These are phyloP conservation scores for Urocynchramus pylzowi DNA, from an alignment of 2,113 vertebrate species.

Conservation along the genomic window DNA sequence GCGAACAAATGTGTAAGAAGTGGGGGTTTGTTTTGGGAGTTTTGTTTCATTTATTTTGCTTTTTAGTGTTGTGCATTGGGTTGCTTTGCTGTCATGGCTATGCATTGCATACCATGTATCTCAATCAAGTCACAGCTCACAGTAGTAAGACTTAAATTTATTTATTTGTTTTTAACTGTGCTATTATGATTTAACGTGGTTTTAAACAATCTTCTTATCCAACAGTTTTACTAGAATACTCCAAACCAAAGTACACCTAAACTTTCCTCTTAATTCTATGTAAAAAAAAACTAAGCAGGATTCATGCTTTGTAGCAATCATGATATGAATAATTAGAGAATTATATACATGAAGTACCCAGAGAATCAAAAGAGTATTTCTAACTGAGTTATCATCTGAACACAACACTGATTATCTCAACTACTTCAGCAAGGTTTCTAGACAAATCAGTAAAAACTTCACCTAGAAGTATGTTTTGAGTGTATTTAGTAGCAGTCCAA, in stretches of 20 bases:
- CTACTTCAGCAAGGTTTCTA: background rate
- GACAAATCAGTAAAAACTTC: background rate
- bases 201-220: background rate
- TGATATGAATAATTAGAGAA: background rate
- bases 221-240: background rate
- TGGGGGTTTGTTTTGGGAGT: background rate
- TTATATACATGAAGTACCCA: background rate
- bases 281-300: background rate
- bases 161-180: background rate
- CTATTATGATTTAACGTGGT: background rate
- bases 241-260: background rate
- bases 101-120: fast-evolving
- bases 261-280: background rate
- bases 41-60: background rate
- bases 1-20: background rate
- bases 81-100: background rate
- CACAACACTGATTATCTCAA: background rate
- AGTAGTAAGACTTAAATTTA: background rate
- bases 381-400: background rate
- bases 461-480: background rate
- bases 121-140: background rate
- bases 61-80: background rate
- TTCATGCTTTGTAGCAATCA: background rate
- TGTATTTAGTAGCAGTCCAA: background rate
- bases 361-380: background rate